Conservation (phyloP, 2,113 vertebrate genomes). For the Ceyx margarethae region DNA sequence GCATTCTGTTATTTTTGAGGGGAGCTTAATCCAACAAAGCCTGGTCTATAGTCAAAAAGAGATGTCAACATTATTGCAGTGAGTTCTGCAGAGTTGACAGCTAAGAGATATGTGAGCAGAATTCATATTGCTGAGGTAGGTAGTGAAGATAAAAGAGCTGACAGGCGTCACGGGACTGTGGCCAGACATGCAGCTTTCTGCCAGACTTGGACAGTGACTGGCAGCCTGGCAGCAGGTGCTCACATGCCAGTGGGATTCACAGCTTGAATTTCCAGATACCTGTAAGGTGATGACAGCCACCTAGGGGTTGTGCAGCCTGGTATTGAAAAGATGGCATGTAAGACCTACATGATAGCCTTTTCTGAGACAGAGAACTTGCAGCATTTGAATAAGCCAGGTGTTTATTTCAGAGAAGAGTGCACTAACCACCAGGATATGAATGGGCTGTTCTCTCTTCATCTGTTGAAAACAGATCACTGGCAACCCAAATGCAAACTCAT, state of each 20-base stretch:
- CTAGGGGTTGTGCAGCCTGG: background rate
- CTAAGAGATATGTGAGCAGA: background rate
- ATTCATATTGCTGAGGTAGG: background rate
- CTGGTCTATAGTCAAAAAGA: background rate
- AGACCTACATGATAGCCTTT: background rate
- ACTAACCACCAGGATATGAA: background rate
- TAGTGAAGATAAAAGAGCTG: background rate
- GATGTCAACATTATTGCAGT: background rate
- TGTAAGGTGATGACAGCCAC: background rate
- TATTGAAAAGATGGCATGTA: background rate
- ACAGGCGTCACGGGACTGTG: background rate
- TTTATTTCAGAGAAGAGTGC: background rate
- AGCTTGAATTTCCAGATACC: background rate
- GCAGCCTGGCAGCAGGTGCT: background rate
- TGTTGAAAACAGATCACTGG: constrained; percentile 45
- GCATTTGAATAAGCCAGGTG: background rate
- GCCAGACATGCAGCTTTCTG: background rate
- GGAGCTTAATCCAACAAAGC: background rate
- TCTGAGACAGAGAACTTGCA: background rate
- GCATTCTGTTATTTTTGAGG: background rate
- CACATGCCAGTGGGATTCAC: background rate
- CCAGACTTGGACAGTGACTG: accelerated
- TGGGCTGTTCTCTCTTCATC: constrained; percentile 30
- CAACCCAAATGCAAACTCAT: background rate
- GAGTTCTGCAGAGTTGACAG: background rate